phyloP scores from a whole-genome alignment of 2,797 vertebrate species.

The Odontamblyopus lacepedii region DNA sequence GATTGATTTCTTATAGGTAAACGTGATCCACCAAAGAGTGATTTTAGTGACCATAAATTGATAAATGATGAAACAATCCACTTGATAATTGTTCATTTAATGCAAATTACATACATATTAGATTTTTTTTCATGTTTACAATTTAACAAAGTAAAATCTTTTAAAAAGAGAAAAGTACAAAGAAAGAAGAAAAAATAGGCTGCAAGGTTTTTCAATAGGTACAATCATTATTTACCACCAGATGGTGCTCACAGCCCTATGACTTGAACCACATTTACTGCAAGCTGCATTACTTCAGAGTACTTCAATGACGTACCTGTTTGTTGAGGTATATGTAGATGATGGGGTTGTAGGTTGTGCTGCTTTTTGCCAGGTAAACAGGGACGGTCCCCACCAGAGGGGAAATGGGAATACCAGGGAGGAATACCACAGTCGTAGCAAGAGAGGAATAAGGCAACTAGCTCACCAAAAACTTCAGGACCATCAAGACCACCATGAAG shows the following conservation, averaged over 20 bases:
- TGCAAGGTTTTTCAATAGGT: not conserved
- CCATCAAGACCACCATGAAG: conserved; percentile 71
- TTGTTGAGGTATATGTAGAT: conserved; percentile 81
- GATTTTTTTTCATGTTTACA: not conserved
- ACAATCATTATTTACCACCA: conserved; percentile 34
- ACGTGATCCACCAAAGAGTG: not conserved
- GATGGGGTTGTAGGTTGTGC: conserved; percentile 74
- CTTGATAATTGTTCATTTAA: not conserved
- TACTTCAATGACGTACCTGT: conserved; percentile 54
- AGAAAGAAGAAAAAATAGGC: not conserved
- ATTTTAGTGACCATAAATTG: not conserved
- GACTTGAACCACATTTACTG: not conserved
- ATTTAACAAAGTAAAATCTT: not conserved
- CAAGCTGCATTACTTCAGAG: not conserved
- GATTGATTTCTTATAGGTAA: not conserved
- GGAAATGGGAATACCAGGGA: conserved; percentile 61
- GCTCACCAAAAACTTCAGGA: conserved; percentile 71
- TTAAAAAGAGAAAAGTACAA: not conserved
- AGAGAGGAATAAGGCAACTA: conserved; percentile 72
- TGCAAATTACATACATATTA: not conserved
- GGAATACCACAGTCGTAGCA: conserved; percentile 61
- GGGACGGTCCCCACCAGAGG: conserved; percentile 67
- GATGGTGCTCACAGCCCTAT: conserved; percentile 39
- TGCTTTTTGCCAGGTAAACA: conserved; percentile 78
- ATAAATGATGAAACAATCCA: not conserved